phyloP scores from a whole-genome alignment of 1,140 invertebrate species.

The Sesamia nonagrioides region DNA sequence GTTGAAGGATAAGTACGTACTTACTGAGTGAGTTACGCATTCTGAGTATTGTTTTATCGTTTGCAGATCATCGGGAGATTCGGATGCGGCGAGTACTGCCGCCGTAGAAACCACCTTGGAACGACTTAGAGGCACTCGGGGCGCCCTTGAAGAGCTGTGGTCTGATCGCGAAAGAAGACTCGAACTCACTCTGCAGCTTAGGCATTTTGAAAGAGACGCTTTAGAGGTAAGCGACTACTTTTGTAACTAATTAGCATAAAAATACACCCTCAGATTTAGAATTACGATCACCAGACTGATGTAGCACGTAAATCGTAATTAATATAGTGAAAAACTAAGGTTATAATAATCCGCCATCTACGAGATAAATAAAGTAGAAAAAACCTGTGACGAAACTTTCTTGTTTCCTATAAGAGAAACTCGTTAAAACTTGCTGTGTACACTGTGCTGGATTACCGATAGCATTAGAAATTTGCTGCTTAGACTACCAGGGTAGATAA shows the following conservation, averaged over 20 bases:
- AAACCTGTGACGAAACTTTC: not conserved
- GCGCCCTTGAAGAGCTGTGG: conserved; percentile 97
- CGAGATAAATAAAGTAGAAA: not conserved
- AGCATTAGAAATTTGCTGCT: not conserved
- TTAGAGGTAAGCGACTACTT: conserved; percentile 90
- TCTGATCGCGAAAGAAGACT: conserved; percentile 95
- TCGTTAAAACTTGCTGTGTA: conserved; percentile 32
- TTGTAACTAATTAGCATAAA: no score
- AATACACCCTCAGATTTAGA: no score
- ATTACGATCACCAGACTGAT: no score
- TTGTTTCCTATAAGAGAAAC: conserved; percentile 2
- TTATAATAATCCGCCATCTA: not conserved
- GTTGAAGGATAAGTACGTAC: not conserved
- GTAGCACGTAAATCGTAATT: no score
- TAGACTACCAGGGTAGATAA: not conserved
- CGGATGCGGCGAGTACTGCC: conserved; percentile 91
- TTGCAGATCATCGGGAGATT: conserved; percentile 89
- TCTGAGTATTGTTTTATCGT: conserved; percentile 5
- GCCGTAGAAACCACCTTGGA: conserved; percentile 96
- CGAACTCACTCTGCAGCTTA: conserved; percentile 96
- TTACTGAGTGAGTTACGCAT: not conserved
- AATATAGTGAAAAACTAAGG: not conserved
- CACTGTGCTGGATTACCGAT: conserved; percentile 12
- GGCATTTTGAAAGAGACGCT: conserved; percentile 98
- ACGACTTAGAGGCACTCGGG: conserved; percentile 94